These are phyloP conservation scores for Mesoligia furuncula DNA, from an alignment of 2,888 invertebrate species.

Conservation along the genomic window DNA sequence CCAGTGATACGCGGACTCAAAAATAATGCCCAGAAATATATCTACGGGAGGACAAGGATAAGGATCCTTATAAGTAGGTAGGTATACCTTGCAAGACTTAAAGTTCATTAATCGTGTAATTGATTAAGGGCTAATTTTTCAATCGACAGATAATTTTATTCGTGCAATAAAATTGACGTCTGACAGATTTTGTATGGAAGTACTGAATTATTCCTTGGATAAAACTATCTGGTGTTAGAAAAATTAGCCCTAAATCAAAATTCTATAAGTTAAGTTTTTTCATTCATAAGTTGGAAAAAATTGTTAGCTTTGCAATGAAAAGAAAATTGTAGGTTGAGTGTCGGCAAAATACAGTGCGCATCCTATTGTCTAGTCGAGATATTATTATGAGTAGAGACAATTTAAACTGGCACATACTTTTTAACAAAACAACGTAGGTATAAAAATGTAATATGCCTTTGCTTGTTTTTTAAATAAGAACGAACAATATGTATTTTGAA, in stretches of 20 bases:
- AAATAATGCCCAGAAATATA: background rate
- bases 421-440: background rate
- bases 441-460: background rate
- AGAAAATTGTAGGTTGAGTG: background rate
- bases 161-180: too few relatives aligned
- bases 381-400: background rate
- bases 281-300: background rate
- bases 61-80: too few relatives aligned
- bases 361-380: background rate
- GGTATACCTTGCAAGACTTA: background rate
- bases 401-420: background rate
- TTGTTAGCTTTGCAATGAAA: background rate
- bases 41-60: background rate
- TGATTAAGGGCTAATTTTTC: too few relatives aligned
- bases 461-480: background rate
- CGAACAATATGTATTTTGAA: background rate
- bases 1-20: too few relatives aligned
- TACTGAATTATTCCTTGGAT: too few relatives aligned
- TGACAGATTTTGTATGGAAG: too few relatives aligned
- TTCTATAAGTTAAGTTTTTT: background rate
- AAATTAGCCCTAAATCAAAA: too few relatives aligned
- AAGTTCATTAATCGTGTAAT: too few relatives aligned
- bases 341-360: background rate
- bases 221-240: too few relatives aligned
- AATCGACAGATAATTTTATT: too few relatives aligned